phyloP scores from a whole-genome alignment of 2,113 vertebrate species.

The Ciconia boyciana region DNA sequence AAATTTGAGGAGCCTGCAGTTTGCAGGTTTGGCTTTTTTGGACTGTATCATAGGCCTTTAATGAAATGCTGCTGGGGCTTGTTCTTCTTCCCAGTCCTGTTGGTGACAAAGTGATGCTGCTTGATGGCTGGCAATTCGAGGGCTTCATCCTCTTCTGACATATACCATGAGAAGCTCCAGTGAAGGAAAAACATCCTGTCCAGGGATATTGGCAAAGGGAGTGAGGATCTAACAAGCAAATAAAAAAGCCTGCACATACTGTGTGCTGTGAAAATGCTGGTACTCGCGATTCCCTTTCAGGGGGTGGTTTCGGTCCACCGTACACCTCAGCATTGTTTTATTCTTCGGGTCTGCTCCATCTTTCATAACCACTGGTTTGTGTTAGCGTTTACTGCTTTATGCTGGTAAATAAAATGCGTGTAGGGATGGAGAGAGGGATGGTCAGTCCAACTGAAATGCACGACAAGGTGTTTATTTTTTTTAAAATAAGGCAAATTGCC shows the following conservation, averaged over 20 bases:
- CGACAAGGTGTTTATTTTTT: background rate
- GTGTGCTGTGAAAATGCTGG: background rate
- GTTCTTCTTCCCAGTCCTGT: background rate
- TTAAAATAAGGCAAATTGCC: background rate
- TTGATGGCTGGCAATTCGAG: accelerated
- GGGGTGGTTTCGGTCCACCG: background rate
- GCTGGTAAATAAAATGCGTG: background rate
- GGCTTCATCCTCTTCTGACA: background rate
- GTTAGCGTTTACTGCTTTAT: background rate
- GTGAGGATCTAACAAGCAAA: background rate
- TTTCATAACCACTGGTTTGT: background rate
- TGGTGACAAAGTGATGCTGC: background rate
- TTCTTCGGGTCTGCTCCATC: background rate
- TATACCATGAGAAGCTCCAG: background rate
- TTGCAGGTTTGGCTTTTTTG: background rate
- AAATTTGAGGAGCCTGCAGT: background rate
- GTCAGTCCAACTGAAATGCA: background rate
- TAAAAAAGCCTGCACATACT: background rate
- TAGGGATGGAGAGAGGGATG: background rate
- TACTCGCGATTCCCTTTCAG: background rate
- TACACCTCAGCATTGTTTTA: background rate
- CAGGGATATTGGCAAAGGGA: background rate
- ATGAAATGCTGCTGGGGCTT: background rate
- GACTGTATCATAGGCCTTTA: background rate
- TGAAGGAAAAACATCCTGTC: background rate